Evolutionary conservation across 2,888 invertebrate species (phyloP).

Genomic region (Apamea anceps): DNA sequence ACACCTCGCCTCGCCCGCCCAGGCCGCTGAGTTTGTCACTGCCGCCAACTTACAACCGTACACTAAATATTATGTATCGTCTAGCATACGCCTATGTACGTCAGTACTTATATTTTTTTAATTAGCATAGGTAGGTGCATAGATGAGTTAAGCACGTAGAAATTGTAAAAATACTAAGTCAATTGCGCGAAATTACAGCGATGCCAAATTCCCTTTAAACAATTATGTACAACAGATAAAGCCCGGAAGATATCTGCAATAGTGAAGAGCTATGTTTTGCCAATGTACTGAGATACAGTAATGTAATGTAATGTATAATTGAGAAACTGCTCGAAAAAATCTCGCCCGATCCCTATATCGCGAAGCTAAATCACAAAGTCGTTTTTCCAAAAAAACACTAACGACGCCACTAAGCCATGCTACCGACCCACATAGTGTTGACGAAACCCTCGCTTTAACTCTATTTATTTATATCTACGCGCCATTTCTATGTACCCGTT

Average conservation of each 20-base stretch:
- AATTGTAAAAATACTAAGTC: background rate
- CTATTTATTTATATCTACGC: constrained; percentile 72
- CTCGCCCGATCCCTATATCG: background rate
- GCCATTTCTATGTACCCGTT: constrained; percentile 65
- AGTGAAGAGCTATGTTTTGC: background rate
- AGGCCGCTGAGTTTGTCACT: constrained; percentile 56
- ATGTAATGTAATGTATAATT: no score
- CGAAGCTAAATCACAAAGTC: background rate
- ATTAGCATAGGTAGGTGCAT: background rate
- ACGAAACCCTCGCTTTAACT: constrained; percentile 75
- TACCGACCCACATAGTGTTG: constrained; percentile 80
- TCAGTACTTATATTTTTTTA: background rate
- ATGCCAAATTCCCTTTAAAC: background rate
- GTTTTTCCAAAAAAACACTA: constrained; percentile 21
- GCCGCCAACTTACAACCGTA: constrained; percentile 33
- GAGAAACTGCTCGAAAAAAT: background rate
- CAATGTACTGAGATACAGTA: background rate
- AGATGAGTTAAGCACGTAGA: background rate
- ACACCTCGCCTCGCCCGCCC: constrained; percentile 55
- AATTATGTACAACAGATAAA: background rate
- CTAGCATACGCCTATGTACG: background rate
- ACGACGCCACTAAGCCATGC: constrained; percentile 56
- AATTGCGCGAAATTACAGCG: background rate
- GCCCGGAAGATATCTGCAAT: background rate
- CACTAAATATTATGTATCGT: constrained; percentile 27